phyloP scores from a whole-genome alignment of 1,140 invertebrate species.

The Neodiprion pinetum region DNA sequence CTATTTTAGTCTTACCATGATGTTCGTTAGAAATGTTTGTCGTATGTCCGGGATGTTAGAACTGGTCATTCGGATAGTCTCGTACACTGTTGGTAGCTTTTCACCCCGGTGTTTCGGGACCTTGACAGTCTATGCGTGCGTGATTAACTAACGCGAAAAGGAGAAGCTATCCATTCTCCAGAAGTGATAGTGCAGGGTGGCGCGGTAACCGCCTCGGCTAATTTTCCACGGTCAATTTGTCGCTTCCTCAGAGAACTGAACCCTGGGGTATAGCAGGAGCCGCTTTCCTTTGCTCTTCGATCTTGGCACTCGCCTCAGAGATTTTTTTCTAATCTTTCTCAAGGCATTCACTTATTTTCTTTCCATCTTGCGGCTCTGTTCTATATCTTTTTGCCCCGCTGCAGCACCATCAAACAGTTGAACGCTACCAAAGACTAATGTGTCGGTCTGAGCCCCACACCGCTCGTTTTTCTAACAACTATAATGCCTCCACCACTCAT shows the following conservation, averaged over 20 bases:
- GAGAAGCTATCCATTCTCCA: too few relatives aligned
- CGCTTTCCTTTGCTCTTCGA: not conserved
- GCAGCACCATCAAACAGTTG: slow-evolving; percentile 47
- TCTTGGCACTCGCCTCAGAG: not conserved
- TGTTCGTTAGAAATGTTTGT: too few relatives aligned
- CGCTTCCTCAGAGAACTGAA: slow-evolving; percentile 15
- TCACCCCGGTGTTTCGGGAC: too few relatives aligned
- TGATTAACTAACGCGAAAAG: too few relatives aligned
- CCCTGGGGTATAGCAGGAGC: not conserved
- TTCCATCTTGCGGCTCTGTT: not conserved
- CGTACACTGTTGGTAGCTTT: too few relatives aligned
- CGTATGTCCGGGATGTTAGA: too few relatives aligned
- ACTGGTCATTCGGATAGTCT: too few relatives aligned
- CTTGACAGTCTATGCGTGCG: too few relatives aligned
- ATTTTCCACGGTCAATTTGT: slow-evolving; percentile 32
- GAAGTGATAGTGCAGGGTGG: too few relatives aligned
- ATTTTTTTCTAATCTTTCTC: not conserved
- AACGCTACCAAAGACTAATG: slow-evolving; percentile 48
- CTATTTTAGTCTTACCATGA: too few relatives aligned
- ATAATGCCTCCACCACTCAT: slow-evolving; percentile 11
- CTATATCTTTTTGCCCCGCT: not conserved
- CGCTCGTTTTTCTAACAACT: slow-evolving; percentile 28
- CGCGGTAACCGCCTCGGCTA: not conserved
- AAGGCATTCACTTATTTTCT: not conserved
- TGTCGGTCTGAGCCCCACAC: slow-evolving; percentile 28